Evolutionary conservation across 2,113 vertebrate species (phyloP), one percentile per base, ranked within the genome.

Genomic region (Atherinomorus stipes): DNA sequence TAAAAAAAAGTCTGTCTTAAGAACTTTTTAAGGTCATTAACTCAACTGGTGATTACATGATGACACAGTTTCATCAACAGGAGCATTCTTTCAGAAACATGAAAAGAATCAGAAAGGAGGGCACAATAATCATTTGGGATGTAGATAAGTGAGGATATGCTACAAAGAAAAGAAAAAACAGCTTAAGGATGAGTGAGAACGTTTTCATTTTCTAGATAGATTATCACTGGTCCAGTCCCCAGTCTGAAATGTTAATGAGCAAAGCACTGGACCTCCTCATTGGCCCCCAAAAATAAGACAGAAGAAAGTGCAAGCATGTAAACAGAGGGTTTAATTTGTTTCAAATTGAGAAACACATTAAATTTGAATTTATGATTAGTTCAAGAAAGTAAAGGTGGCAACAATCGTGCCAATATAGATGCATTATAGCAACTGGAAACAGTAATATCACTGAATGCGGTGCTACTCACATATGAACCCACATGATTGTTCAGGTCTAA

Each of bases 11-110:
- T 18, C 3, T 34, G 0, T 23, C 54, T 61, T 67, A 6, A 8
- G 40, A 70, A 49, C 28, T 21, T 50, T 18, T 51, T 59, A 28
- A 42, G 58, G 26, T n/a, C 31, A 28, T 49, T 62, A 69, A 63
- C 13, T 7, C 21, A 31, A n/a, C 19, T 31, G 50, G n/a, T 69
- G 62, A 67, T 31, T 51, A 78, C 62, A 78, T 16, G 16, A 50
- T 52, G 18, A 50, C 51, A 50, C 51, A 52, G 16, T 31, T 26
- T 50, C 15, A 45, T 18, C 16, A 45, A 7, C 28, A 31, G 28
- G 7, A 31, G 28, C 28, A 31, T 31, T 31, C 28, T 7, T 31
- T 31, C 28, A 31, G 7, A 31, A 31, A 31, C 3, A 3, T 4
- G 3, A 7, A 31, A 31, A 31, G 28, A 31, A 31, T 4, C 7